phyloP scores from a whole-genome alignment of 2,888 invertebrate species.

The Labia minor region DNA sequence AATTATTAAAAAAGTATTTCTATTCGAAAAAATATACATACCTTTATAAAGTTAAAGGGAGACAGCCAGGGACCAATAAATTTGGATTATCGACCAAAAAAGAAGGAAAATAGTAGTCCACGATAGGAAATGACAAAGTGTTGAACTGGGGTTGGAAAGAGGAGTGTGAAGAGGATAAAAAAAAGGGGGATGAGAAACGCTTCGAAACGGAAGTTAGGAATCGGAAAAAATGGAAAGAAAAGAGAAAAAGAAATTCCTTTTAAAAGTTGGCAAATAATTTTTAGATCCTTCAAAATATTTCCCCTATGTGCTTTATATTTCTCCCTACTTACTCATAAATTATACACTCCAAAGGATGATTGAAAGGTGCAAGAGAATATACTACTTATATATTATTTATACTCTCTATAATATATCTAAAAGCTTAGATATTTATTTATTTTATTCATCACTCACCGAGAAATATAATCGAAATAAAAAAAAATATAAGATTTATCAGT shows the following conservation, averaged over 20 bases:
- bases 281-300: background rate
- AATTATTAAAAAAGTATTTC: conserved; percentile 4
- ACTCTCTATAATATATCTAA: no score
- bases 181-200: background rate
- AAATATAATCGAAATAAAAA: no score
- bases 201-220: no score
- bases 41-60: background rate
- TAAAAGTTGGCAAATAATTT: conserved; percentile 13
- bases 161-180: background rate
- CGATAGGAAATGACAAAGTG: conserved; percentile 9
- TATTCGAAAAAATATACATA: background rate
- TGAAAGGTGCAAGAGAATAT: no score
- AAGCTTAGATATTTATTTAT: no score
- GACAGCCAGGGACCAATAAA: background rate
- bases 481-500: no score
- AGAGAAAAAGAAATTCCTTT: background rate
- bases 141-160: background rate
- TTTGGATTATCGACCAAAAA: background rate
- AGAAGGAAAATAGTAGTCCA: background rate
- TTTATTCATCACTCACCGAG: no score
- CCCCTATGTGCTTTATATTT: background rate
- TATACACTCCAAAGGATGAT: background rate
- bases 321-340: background rate
- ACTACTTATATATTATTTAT: no score
- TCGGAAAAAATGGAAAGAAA: background rate